Evolutionary conservation across 1,140 invertebrate species (phyloP).

Genomic region (Bilobella aurantiaca): DNA sequence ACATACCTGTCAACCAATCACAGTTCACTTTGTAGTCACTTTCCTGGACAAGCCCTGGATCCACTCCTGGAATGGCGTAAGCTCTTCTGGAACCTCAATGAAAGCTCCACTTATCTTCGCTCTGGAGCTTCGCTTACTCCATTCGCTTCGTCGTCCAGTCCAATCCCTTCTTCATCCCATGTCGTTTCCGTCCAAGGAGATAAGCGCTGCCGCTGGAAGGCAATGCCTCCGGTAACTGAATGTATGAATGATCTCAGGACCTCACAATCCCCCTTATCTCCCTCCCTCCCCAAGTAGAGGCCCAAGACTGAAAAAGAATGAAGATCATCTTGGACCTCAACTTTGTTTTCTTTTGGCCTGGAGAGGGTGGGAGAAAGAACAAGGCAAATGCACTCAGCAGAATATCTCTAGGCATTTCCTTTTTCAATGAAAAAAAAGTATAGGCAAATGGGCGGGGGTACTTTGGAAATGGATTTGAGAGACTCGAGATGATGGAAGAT

Average conservation of each 20-base stretch:
- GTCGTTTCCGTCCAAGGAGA: neutral
- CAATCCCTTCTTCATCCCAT: slow-evolving; percentile 1
- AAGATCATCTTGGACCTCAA: neutral
- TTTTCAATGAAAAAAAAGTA: neutral
- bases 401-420: neutral
- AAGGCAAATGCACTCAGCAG: neutral
- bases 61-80: no score
- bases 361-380: neutral
- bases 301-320: neutral
- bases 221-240: neutral
- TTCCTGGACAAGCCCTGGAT: no score
- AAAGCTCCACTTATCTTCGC: no score
- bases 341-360: neutral
- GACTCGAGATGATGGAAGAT: neutral
- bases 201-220: neutral
- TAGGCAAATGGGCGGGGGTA: neutral
- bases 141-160: neutral
- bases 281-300: neutral
- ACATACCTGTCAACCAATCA: neutral
- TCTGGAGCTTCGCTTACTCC: no score
- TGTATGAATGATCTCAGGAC: slow-evolving; percentile 8
- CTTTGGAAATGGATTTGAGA: neutral
- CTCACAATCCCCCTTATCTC: neutral
- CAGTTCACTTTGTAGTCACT: no score
- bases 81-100: no score